Evolutionary conservation across 2,113 vertebrate genomes (phyloP), one percentile per base, ranked within the genome.

Genomic region (Carassius gibelio): DNA sequence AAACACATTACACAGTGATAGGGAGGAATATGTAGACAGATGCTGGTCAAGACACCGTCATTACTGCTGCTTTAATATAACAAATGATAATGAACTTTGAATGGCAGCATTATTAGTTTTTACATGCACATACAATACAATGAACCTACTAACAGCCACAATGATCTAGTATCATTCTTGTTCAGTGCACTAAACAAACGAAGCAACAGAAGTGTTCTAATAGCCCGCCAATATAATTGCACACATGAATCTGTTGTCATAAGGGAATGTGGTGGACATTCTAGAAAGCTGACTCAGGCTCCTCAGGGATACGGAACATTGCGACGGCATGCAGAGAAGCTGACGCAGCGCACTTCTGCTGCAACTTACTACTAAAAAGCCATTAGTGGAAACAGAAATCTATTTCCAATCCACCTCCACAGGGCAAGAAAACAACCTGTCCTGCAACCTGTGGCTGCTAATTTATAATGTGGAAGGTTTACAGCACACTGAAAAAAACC

Each of bases 331-430:
- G 74, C 83, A 45, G 64, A 71, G 38, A 36, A 83, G 87, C 84
- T 81, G 87, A 88, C n/a, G 3, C 59, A 64, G 82, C 34, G 48
- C 77, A 69, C 75, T 66, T 71, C 64, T 64, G 80, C 71, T 50
- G 3, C 57, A n/a, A 57, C 74, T 55, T 79, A 78, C 57, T 78
- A 76, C 84, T 81, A 84, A 88, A 76, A 61, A 84, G 74, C 76
- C 76, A 81, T 88, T 88, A 86, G 76, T 84, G 81, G 34, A 86
- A 86, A 88, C 79, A 50, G 26, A 86, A 86, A 84, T 81, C 76
- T 74, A 86, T 81, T 88, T 74, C 78, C 81, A 71, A 42, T 86
- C 48, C 83, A 8, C 4, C 45, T 86, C 68, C 48, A 1, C 36
- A 10, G 75, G 36, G 36, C 69, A 52, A 42, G 17, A 52, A 62